Evolutionary conservation across 2,888 invertebrate genomes (phyloP).

Genomic region (Orthosia cruda): DNA sequence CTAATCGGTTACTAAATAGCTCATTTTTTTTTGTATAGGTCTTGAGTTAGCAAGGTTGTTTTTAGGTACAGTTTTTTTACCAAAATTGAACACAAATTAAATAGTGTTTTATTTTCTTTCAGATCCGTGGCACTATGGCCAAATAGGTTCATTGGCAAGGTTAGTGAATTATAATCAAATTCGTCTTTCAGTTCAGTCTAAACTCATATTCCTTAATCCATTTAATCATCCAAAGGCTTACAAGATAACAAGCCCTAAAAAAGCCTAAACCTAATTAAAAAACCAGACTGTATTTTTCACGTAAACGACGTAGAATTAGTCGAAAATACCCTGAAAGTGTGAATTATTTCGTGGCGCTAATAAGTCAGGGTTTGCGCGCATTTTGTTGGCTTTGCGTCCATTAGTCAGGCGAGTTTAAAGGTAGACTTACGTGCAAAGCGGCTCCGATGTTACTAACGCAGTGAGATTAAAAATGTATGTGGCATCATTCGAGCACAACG

Average conservation of each 20-base stretch:
- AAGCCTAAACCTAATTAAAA: constrained; percentile 5
- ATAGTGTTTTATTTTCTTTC: neutral
- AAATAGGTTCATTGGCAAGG: no score
- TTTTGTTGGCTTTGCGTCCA: constrained; percentile 62
- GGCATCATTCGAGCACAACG: no score
- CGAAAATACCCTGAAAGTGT: constrained; percentile 39
- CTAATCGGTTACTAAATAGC: no score
- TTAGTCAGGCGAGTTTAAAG: constrained; percentile 54
- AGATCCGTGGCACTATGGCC: no score
- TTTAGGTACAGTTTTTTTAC: no score
- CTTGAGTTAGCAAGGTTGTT: no score
- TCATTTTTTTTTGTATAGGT: no score
- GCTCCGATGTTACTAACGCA: no score
- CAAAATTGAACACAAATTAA: no score
- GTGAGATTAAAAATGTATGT: no score
- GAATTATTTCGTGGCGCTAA: constrained; percentile 54
- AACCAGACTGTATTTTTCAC: constrained; percentile 35
- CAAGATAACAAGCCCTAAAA: constrained; percentile 9
- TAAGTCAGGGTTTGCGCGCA: constrained; percentile 46
- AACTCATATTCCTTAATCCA: neutral
- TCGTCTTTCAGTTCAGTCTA: neutral
- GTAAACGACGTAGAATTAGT: constrained; percentile 39
- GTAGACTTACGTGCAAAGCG: no score
- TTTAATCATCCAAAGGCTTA: neutral
- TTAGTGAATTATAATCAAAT: neutral